Percentiles rank a stretch among this genome's conserved stretches.
phyloP scores from a whole-genome alignment of 2,113 vertebrate species.

The Ramphastos sulfuratus region DNA sequence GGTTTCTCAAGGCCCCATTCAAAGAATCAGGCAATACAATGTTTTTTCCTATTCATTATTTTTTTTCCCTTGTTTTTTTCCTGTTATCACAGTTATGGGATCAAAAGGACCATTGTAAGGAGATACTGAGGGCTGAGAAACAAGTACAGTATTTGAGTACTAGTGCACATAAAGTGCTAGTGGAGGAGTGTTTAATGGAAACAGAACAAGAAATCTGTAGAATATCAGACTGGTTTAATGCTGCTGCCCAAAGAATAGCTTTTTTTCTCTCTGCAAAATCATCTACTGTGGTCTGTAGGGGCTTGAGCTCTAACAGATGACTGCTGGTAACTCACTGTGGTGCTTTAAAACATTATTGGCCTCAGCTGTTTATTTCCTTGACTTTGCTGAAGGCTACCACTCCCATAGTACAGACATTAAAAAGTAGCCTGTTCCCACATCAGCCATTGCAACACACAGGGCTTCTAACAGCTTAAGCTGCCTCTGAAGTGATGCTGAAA shows the following conservation, averaged over 20 bases:
- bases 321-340: background rate
- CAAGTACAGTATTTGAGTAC: background rate
- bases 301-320: background rate
- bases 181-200: background rate
- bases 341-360: background rate
- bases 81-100: background rate
- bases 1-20: too few relatives aligned
- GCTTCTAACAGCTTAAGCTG: background rate
- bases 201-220: background rate
- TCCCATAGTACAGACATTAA: background rate
- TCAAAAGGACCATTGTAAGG: background rate
- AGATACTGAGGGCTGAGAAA: background rate
- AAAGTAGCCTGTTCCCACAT: background rate
- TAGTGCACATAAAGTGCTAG: background rate
- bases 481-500: background rate
- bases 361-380: background rate
- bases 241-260: background rate
- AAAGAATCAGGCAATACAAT: background rate
- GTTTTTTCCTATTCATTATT: background rate
- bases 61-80: background rate
- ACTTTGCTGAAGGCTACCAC: background rate
- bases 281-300: background rate
- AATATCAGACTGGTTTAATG: background rate
- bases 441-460: background rate
- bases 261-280: background rate